Percentiles rank a stretch among this genome's conserved stretches.
These are phyloP conservation scores for Dasyurus viverrinus DNA, from an alignment of 2,113 vertebrate genomes.

Conservation along the genomic window DNA sequence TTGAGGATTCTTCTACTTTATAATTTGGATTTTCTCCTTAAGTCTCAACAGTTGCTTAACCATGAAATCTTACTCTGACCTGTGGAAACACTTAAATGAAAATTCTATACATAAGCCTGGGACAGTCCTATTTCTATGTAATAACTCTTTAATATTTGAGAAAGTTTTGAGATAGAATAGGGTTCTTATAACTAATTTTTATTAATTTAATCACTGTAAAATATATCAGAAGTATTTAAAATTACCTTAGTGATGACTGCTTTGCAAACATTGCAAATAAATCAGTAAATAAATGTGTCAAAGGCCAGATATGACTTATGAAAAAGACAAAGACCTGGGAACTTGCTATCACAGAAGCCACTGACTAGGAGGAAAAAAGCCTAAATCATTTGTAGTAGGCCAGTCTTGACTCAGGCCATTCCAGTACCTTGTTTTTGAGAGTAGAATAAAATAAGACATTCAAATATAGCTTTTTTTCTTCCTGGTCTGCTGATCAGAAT, in stretches of 20 bases:
- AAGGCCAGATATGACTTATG: not conserved
- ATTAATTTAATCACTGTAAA: not conserved
- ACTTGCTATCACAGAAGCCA: not conserved
- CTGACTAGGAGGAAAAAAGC: not conserved
- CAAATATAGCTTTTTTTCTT: not conserved
- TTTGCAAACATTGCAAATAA: not conserved
- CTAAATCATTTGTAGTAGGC: not conserved
- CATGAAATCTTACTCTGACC: slow-evolving; percentile 27
- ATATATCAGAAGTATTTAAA: not conserved
- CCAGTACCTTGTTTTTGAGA: not conserved
- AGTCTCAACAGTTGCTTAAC: not conserved
- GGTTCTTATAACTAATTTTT: not conserved
- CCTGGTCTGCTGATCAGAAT: not conserved
- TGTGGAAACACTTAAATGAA: not conserved
- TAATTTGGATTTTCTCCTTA: not conserved
- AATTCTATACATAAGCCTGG: not conserved
- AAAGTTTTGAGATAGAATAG: not conserved
- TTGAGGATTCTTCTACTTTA: not conserved
- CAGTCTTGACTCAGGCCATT: not conserved
- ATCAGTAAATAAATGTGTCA: not conserved
- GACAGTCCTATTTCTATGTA: not conserved
- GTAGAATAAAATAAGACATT: not conserved
- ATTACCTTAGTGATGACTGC: not conserved
- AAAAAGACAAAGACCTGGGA: not conserved
- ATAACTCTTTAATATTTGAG: not conserved